Conservation (phyloP, 2,797 vertebrate species). For the Staurois parvus region DNA sequence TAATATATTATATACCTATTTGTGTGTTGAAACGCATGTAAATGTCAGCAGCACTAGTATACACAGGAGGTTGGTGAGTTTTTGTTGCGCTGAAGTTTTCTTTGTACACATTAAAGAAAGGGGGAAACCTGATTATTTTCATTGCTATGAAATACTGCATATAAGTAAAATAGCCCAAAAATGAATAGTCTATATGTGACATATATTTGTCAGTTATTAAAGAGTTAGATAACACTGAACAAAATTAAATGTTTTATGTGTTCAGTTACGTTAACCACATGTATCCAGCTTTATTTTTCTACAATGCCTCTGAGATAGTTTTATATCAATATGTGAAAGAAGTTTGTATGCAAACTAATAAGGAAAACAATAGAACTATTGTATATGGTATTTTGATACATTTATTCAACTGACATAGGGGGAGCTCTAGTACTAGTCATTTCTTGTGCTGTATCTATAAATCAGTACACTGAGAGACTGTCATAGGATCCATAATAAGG, state of each 20-base stretch:
- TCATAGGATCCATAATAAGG: conserved; percentile 99
- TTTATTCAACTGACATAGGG: conserved; percentile 75
- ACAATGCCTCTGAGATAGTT: not conserved
- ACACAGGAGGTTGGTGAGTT: too few relatives aligned
- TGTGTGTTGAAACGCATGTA: too few relatives aligned
- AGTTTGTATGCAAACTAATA: not conserved
- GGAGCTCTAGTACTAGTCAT: conserved; percentile 83
- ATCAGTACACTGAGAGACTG: conserved; percentile 99
- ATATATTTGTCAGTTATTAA: not conserved
- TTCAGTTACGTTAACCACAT: not conserved
- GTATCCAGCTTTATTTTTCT: not conserved
- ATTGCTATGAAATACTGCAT: not conserved
- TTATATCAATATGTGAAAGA: not conserved
- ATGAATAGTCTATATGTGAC: not conserved
- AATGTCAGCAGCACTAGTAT: too few relatives aligned
- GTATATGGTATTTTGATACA: conserved; percentile 39
- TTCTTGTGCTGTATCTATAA: conserved; percentile 94
- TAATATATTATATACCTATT: too few relatives aligned
- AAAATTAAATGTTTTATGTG: not conserved
- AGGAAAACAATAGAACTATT: not conserved
- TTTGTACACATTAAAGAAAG: not conserved
- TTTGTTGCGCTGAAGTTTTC: too few relatives aligned
- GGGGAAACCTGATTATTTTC: not conserved
- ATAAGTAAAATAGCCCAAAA: not conserved
- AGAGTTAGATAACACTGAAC: not conserved